Conservation (phyloP, 1,140 invertebrate genomes). For the Heliconius nattereri region DNA sequence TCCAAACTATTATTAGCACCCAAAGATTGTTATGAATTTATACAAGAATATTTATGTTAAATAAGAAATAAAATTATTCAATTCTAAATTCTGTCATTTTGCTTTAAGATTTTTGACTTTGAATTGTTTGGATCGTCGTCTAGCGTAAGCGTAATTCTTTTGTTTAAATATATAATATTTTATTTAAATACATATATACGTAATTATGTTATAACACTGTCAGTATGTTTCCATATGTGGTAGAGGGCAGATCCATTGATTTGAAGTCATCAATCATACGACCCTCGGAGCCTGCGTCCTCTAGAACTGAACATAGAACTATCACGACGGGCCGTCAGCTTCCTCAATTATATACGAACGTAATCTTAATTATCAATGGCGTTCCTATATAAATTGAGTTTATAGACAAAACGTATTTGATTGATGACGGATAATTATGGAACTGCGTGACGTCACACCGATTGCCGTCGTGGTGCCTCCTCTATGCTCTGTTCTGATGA, state of each 20-base stretch:
- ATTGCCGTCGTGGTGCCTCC: constrained; percentile 77
- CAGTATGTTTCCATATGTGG: constrained; percentile 21
- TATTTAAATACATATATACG: constrained; percentile 4
- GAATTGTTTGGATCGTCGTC: constrained; percentile 61
- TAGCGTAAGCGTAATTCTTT: background rate
- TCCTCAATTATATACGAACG: constrained; percentile 52
- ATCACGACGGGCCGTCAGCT: constrained; percentile 74
- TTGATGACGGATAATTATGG: constrained; percentile 78
- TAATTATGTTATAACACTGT: background rate
- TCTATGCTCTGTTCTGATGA: constrained; percentile 79
- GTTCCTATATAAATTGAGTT: constrained; percentile 40
- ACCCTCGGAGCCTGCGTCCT: constrained; percentile 70
- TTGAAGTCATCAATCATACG: constrained; percentile 80
- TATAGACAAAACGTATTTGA: constrained; percentile 62
- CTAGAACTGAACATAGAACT: constrained; percentile 75
- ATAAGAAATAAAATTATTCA: constrained; percentile 79
- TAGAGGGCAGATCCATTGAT: constrained; percentile 74
- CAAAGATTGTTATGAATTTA: constrained; percentile 81
- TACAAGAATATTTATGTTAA: constrained; percentile 81
- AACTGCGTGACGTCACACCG: constrained; percentile 58
- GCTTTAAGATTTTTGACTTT: constrained; percentile 57
- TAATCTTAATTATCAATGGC: constrained; percentile 35
- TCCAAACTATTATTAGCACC: constrained; percentile 77
- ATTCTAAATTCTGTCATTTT: constrained; percentile 51
- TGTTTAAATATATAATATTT: background rate